Conservation (phyloP, 2,888 invertebrate species). For the Oscheius sp. region DNA sequence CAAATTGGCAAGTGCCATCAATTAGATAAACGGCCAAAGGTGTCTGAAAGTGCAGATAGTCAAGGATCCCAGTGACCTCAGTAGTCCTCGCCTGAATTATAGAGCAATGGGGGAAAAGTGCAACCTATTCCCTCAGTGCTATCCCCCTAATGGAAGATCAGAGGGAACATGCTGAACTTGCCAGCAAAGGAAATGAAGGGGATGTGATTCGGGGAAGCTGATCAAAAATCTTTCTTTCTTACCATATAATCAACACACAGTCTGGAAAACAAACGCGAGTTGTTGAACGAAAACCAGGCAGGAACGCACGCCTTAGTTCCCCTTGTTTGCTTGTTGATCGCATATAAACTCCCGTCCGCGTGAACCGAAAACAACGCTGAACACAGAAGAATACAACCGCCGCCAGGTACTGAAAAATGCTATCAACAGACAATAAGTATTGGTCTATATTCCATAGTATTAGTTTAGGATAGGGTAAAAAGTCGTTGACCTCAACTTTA, state of each 20-base stretch:
- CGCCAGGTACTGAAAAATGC: not conserved
- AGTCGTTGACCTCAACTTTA: too few species aligned
- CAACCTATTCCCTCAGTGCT: too few species aligned
- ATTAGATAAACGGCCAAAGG: not conserved
- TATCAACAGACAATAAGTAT: too few species aligned
- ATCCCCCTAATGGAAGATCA: too few species aligned
- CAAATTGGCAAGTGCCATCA: not conserved
- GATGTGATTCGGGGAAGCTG: too few species aligned
- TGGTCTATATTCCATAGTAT: too few species aligned
- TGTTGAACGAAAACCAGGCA: not conserved
- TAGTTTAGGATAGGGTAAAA: too few species aligned
- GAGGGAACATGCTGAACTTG: too few species aligned
- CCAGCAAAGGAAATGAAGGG: too few species aligned
- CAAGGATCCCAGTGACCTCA: not conserved
- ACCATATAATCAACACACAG: not conserved
- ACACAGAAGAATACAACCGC: not conserved
- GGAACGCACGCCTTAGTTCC: not conserved
- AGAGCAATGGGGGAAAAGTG: not conserved
- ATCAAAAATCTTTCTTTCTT: not conserved
- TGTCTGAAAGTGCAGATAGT: not conserved
- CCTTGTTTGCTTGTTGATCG: not conserved
- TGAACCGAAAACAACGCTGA: too few species aligned
- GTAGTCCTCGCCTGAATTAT: not conserved
- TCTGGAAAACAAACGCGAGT: not conserved
- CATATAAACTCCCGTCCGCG: not conserved